Evolutionary conservation across 2,113 vertebrate genomes (phyloP).

Genomic region (Sylvietta virens): DNA sequence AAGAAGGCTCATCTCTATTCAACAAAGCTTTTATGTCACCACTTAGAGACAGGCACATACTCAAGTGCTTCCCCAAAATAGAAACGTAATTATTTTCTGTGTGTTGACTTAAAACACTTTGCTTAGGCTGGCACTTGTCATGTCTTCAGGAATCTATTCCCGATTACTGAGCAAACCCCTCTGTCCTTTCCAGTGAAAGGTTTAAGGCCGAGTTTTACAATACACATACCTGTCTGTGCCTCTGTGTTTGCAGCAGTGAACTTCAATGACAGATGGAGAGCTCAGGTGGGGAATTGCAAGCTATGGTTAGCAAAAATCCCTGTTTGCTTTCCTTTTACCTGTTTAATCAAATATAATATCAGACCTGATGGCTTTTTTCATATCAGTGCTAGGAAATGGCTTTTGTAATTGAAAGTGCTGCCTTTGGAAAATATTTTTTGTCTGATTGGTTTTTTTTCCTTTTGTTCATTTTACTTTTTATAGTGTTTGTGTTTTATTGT

Average conservation of each 20-base stretch:
- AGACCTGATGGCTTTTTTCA: not conserved
- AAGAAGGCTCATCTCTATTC: constrained; percentile 10
- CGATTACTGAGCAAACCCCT: not conserved
- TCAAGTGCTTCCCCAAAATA: constrained; percentile 16
- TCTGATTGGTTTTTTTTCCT: not conserved
- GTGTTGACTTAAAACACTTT: not conserved
- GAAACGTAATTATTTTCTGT: constrained; percentile 38
- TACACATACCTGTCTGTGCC: not conserved
- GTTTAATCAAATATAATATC: not conserved
- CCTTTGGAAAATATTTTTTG: not conserved
- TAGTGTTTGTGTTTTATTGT: not conserved
- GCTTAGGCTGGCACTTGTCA: not conserved
- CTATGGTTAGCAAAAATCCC: not conserved
- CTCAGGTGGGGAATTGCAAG: not conserved
- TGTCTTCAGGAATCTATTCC: not conserved
- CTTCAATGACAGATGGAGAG: not conserved
- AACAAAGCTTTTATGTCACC: constrained; percentile 10
- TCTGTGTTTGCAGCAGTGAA: not conserved
- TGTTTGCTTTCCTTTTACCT: not conserved
- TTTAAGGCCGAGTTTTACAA: not conserved
- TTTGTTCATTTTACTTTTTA: not conserved
- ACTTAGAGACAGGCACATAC: not conserved
- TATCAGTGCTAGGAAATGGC: not conserved
- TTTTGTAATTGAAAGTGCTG: not conserved
- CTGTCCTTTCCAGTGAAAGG: not conserved